These are phyloP conservation scores for Noctilio leporinus DNA, from an alignment of 2,113 vertebrate genomes.

Conservation along the genomic window DNA sequence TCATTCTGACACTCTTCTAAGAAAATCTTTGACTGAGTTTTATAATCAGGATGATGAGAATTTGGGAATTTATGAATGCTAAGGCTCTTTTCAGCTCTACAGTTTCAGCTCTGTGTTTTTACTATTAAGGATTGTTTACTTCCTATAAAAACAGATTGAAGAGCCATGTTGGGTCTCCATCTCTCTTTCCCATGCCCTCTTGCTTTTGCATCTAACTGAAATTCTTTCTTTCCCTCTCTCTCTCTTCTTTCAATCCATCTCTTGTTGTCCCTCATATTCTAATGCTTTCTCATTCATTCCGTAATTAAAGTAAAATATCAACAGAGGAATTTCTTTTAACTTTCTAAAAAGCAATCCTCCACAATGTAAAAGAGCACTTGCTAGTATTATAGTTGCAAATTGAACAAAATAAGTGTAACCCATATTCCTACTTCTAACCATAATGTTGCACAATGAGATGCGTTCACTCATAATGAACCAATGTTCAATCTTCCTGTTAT, in stretches of 20 bases:
- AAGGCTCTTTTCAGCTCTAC: background rate
- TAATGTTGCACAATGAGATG: background rate
- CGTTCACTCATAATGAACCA: background rate
- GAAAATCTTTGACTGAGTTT: conserved; percentile 5
- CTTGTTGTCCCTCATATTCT: accelerated
- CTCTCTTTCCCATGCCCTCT: background rate
- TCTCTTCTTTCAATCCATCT: background rate
- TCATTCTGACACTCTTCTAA: background rate
- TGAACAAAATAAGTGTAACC: background rate
- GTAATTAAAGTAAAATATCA: background rate
- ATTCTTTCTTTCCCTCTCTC: too few relatives aligned
- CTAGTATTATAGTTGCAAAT: background rate
- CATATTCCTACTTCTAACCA: background rate
- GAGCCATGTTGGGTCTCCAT: background rate
- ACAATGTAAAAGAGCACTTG: background rate
- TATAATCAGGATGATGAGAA: conserved; percentile 40
- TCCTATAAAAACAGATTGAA: background rate
- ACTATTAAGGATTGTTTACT: background rate
- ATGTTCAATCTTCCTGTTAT: background rate
- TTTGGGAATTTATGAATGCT: conserved; percentile 32
- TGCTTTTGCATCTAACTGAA: background rate
- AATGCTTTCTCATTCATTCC: background rate
- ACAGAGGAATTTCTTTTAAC: background rate
- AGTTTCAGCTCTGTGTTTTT: conserved; percentile 36
- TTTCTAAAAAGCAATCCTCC: background rate